Conservation (phyloP, 2,797 vertebrate species). For the Girardinus metallicus region DNA sequence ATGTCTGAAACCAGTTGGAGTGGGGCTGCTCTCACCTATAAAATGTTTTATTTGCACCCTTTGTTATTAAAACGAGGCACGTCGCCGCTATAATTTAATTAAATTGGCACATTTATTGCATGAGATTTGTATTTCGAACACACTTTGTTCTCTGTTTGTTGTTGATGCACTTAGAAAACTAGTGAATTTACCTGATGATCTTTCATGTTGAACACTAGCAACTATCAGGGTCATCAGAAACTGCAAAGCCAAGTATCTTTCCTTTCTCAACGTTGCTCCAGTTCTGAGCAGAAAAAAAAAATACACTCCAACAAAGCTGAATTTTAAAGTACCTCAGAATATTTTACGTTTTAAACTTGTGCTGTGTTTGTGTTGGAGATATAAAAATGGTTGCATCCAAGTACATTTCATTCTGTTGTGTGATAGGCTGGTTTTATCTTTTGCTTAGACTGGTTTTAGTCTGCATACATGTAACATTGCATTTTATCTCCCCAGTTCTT, state of each 20-base stretch:
- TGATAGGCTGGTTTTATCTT: constrained; percentile 35
- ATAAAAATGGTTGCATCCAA: constrained; percentile 33
- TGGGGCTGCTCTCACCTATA: constrained; percentile 45
- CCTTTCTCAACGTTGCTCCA: constrained; percentile 52
- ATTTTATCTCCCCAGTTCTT: constrained; percentile 40
- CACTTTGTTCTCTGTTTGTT: constrained; percentile 38
- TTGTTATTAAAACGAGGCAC: constrained; percentile 49
- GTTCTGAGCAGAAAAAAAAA: constrained; percentile 57
- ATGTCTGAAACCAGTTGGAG: constrained; percentile 30
- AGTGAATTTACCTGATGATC: constrained; percentile 18
- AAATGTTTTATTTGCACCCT: constrained; percentile 25
- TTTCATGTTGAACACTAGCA: constrained; percentile 39
- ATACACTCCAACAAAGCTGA: constrained; percentile 46
- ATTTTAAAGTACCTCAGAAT: constrained; percentile 54
- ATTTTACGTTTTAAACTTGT: constrained; percentile 38
- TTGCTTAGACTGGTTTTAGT: constrained; percentile 34
- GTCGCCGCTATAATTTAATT: constrained; percentile 53
- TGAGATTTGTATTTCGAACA: constrained; percentile 49
- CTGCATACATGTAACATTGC: constrained; percentile 24
- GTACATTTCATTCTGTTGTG: constrained; percentile 34
- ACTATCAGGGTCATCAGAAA: constrained; percentile 24
- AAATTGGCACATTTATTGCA: constrained; percentile 68
- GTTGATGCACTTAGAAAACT: constrained; percentile 43
- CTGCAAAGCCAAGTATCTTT: constrained; percentile 43
- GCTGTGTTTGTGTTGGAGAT: constrained; percentile 35